Evolutionary conservation across 1,140 invertebrate genomes (phyloP).

Genomic region (Sinonovacula constricta): DNA sequence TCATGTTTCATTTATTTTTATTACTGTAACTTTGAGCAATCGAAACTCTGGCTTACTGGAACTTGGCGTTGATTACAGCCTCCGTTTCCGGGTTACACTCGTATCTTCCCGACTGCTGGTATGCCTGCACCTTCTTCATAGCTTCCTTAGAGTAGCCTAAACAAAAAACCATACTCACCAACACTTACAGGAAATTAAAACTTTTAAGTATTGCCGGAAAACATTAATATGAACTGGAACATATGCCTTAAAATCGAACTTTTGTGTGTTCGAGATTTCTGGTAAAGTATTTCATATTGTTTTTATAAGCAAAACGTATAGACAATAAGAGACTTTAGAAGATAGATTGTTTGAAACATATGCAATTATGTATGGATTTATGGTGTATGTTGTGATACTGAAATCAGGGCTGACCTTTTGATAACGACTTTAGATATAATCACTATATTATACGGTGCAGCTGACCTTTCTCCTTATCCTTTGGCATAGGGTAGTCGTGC

Average conservation of each 20-base stretch:
- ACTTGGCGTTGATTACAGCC: slow-evolving; percentile 78
- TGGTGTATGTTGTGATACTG: too few species aligned
- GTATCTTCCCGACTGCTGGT: slow-evolving; percentile 70
- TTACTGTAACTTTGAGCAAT: too few species aligned
- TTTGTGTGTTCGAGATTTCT: too few species aligned
- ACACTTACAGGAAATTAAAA: too few species aligned
- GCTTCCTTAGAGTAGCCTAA: slow-evolving; percentile 73
- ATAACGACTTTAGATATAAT: too few species aligned
- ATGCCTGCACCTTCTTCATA: slow-evolving; percentile 71
- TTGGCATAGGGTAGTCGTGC: slow-evolving; percentile 75
- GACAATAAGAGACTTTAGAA: neutral
- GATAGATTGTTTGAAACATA: neutral
- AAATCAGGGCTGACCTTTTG: too few species aligned
- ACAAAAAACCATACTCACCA: neutral
- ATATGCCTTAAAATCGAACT: too few species aligned
- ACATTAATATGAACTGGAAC: too few species aligned
- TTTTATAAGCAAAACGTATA: neutral
- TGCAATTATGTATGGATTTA: too few species aligned
- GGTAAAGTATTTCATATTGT: too few species aligned
- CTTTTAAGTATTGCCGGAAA: too few species aligned
- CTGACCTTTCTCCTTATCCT: slow-evolving; percentile 71
- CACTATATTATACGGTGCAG: neutral
- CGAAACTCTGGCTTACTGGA: slow-evolving; percentile 73
- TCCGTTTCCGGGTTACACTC: slow-evolving; percentile 69
- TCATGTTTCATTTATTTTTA: too few species aligned